Conservation (phyloP, 2,888 invertebrate species). For the Sthenelais limicola region DNA sequence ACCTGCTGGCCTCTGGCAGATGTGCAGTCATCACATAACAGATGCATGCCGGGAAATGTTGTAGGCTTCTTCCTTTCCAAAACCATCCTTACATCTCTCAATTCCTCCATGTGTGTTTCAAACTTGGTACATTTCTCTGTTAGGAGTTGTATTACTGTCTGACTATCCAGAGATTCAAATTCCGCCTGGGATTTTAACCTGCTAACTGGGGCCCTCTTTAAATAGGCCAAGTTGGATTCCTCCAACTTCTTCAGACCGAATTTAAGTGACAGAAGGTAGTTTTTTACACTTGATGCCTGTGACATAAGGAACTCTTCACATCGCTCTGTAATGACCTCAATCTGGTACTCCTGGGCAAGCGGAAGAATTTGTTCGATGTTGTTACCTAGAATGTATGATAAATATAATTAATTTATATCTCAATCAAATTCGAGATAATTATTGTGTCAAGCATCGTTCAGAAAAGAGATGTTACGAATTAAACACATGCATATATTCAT, state of each 20-base stretch:
- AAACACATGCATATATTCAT: too few relatives aligned
- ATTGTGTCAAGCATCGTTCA: too few relatives aligned
- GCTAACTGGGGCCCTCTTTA: constrained; percentile 51
- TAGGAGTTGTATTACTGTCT: constrained; percentile 48
- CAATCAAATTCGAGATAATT: too few relatives aligned
- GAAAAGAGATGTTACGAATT: too few relatives aligned
- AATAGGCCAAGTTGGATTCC: constrained; percentile 51
- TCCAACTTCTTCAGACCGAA: constrained; percentile 48
- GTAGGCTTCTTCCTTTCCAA: constrained; percentile 57
- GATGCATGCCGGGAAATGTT: constrained; percentile 54
- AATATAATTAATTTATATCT: background rate
- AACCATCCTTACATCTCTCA: constrained; percentile 55
- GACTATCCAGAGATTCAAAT: constrained; percentile 50
- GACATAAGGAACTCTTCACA: constrained; percentile 52
- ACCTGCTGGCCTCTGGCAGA: constrained; percentile 54
- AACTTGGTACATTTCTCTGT: constrained; percentile 54
- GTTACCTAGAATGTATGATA: constrained; percentile 45
- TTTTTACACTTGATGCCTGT: constrained; percentile 51
- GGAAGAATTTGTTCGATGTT: constrained; percentile 50
- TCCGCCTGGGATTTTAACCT: constrained; percentile 49
- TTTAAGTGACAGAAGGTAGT: constrained; percentile 52
- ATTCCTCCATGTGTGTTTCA: constrained; percentile 51
- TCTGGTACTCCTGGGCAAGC: constrained; percentile 54
- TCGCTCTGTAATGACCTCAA: constrained; percentile 49
- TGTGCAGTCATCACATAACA: constrained; percentile 53